A percentile compares a stretch with the other conserved stretches of the same genome.
phyloP scores from a whole-genome alignment of 2,797 vertebrate species.

The Champsocephalus gunnari region DNA sequence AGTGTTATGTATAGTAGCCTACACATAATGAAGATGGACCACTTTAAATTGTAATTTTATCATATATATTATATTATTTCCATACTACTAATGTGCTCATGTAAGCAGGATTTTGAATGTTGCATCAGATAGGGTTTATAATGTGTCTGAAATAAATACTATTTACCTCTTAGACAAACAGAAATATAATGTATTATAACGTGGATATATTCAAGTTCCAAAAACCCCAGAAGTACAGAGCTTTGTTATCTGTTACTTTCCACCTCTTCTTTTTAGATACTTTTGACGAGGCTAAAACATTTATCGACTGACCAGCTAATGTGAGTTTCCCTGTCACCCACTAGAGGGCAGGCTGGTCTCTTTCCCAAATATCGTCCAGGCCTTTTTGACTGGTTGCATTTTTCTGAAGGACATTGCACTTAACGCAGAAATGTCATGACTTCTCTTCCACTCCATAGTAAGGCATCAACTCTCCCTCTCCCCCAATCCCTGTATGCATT shows the following conservation, averaged over 20 bases:
- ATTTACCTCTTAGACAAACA: neutral
- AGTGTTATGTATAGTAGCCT: too few species aligned
- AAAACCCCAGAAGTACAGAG: neutral
- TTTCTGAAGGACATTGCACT: neutral
- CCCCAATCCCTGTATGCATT: neutral
- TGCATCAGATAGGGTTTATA: neutral
- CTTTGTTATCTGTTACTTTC: neutral
- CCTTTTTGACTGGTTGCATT: neutral
- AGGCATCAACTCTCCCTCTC: neutral
- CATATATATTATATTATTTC: neutral
- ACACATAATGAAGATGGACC: neutral
- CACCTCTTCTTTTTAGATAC: neutral
- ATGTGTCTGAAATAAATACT: neutral
- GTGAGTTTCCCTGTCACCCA: slow-evolving; percentile 43
- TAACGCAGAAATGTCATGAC: neutral
- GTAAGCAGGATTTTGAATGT: neutral
- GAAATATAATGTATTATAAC: too few species aligned
- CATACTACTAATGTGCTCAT: neutral
- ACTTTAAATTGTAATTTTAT: neutral
- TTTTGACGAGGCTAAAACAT: neutral
- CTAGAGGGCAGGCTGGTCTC: slow-evolving; percentile 69
- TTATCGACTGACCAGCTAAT: neutral
- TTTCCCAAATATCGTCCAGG: slow-evolving; percentile 20
- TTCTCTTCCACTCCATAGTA: neutral
- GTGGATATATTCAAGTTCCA: neutral